These are phyloP conservation scores for Chionodraco myersi DNA, from an alignment of 2,113 vertebrate species.

Conservation along the genomic window DNA sequence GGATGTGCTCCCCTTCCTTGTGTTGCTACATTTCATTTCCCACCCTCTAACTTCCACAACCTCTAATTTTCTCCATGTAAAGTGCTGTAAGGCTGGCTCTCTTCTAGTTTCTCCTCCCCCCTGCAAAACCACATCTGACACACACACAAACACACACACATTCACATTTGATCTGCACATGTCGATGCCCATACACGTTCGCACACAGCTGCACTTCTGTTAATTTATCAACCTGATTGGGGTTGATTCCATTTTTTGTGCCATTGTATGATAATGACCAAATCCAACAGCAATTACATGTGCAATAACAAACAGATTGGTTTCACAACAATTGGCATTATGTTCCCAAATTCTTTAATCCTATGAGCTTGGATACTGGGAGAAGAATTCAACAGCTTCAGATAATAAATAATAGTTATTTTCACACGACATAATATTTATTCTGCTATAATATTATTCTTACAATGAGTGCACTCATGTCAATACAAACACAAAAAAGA, in stretches of 20 bases:
- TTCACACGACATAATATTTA: neutral
- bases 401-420: neutral
- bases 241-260: neutral
- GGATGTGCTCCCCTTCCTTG: conserved; percentile 15
- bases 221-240: neutral
- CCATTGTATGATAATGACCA: neutral
- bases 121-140: conserved; percentile 42
- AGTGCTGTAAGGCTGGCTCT: conserved; percentile 18
- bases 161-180: neutral
- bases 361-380: neutral
- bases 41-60: conserved; percentile 7
- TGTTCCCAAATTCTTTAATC: neutral
- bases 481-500: neutral
- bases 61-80: conserved; percentile 46
- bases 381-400: neutral
- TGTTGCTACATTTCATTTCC: conserved; percentile 41
- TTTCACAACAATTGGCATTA: neutral
- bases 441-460: neutral
- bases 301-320: neutral
- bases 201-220: neutral
- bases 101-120: conserved; percentile 14
- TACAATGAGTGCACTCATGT: neutral
- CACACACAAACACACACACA: neutral
- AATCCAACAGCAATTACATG: neutral
- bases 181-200: neutral